Conservation (phyloP, 2,113 vertebrate genomes). For the Thunnus maccoyii region DNA sequence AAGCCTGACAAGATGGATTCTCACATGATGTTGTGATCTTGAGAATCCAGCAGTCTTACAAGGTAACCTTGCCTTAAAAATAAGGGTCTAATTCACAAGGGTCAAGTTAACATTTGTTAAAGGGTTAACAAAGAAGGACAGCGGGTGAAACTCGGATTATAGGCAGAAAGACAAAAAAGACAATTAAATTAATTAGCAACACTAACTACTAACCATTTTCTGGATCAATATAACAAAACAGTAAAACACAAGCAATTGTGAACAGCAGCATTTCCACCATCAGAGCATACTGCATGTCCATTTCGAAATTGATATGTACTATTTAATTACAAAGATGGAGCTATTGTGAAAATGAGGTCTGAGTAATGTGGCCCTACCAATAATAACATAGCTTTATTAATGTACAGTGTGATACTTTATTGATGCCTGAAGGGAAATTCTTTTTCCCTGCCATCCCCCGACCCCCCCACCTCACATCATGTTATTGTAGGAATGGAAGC, state of each 20-base stretch:
- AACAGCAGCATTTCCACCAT: conserved; percentile 8
- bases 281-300: conserved; percentile 11
- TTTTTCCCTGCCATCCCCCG: conserved; percentile 13
- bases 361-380: conserved; percentile 38
- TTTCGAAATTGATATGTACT: conserved; percentile 35
- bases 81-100: no score
- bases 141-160: no score
- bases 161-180: no score
- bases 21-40: no score
- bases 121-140: no score
- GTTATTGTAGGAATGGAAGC: conserved; percentile 3
- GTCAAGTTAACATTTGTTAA: no score
- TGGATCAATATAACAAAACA: background rate
- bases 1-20: no score
- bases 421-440: conserved; percentile 51
- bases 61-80: no score
- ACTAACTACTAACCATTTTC: background rate
- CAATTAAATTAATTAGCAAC: no score
- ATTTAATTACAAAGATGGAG: conserved; percentile 38
- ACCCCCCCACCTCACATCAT: background rate
- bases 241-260: no score
- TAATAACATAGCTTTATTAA: conserved; percentile 55
- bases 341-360: conserved; percentile 54
- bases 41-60: no score
- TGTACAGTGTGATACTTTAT: conserved; percentile 44